Conservation (phyloP, 92 coral and sea anemone species). For the Nematostella vectensis region DNA sequence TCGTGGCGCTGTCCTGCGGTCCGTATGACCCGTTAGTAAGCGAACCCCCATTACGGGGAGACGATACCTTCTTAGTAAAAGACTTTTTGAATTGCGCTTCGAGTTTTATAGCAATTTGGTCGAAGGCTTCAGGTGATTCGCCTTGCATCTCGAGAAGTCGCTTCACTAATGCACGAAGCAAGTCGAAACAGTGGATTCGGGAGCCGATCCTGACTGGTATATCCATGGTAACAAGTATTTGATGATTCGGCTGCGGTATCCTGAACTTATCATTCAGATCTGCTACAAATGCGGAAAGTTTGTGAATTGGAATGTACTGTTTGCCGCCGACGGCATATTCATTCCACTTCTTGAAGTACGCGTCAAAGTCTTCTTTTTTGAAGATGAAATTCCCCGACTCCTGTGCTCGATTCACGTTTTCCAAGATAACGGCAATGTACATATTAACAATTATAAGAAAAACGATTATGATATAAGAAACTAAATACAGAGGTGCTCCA, state of each 20-base stretch:
- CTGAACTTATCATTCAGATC: conserved; percentile 59
- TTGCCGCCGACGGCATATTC: conserved; percentile 59
- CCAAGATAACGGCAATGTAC: conserved; percentile 80
- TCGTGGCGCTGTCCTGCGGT: conserved; percentile 15
- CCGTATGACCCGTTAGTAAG: conserved; percentile 7
- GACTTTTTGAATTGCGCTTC: conserved; percentile 45
- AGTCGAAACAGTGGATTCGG: conserved; percentile 71
- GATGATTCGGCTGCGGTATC: conserved; percentile 48
- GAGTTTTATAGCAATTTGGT: conserved; percentile 48
- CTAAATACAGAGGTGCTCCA: conserved; percentile 61
- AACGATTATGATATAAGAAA: conserved; percentile 63
- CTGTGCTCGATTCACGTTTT: conserved; percentile 66
- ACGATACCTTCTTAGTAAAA: conserved; percentile 14
- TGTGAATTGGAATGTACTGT: conserved; percentile 55
- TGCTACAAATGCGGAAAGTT: conserved; percentile 63
- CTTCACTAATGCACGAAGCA: conserved; percentile 63
- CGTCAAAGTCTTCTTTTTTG: conserved; percentile 63
- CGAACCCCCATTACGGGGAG: conserved; percentile 11
- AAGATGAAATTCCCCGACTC: conserved; percentile 51
- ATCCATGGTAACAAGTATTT: conserved; percentile 52
- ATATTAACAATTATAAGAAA: conserved; percentile 70
- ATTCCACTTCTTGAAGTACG: conserved; percentile 69
- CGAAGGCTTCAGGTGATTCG: conserved; percentile 69
- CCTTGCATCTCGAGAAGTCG: conserved; percentile 57
- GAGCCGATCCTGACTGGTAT: conserved; percentile 66